Evolutionary conservation across 2,113 vertebrate species (phyloP), one percentile per base, ranked within the genome.

Genomic region (Euleptes europaea): DNA sequence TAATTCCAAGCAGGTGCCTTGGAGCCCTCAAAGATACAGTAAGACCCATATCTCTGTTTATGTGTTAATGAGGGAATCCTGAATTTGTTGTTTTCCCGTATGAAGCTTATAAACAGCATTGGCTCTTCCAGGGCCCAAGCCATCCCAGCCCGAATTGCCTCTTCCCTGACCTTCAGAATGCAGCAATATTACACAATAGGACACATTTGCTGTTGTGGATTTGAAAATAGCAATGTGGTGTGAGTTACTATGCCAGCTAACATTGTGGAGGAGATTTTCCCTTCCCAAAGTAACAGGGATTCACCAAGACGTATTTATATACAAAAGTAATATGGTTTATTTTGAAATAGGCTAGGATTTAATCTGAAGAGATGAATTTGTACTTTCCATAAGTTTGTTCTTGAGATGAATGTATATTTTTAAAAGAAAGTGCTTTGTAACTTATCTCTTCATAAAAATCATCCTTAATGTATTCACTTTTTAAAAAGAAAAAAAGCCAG

Each of bases 181-280:
- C 28, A 84, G 60, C n/a, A 66, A 3, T 66, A 44, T 35, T 35
- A 67, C 44, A 54, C 28, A 77, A 69, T 69, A 84, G 26, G 33
- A 84, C 21, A 77, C 12, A 35, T 19, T 86, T 77, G 21, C 49
- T 70, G n/a, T 86, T 76, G 66, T 82, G 47, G n/a, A 77, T 77
- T 77, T 77, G 72, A 69, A 82, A 31, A 70, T 28, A 69, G 63
- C 47, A 82, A 70, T 38, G 51, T 66, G 38, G 28, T 70, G 38
- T 47, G 47, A 13, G 78, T 81, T 86, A 76, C 78, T 86, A 86
- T 76, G 35, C 60, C 57, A 81, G 57, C 71, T 69, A 84, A n/a
- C 49, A 86, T 54, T 8, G 23, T 31, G 28, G 35, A 47, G 65
- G 33, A 84, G 19, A 9, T 60, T 83, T 72, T 42, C 7, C 5